Evolutionary conservation across 1,140 invertebrate species (phyloP).

Genomic region (Aphaenogaster rudis): DNA sequence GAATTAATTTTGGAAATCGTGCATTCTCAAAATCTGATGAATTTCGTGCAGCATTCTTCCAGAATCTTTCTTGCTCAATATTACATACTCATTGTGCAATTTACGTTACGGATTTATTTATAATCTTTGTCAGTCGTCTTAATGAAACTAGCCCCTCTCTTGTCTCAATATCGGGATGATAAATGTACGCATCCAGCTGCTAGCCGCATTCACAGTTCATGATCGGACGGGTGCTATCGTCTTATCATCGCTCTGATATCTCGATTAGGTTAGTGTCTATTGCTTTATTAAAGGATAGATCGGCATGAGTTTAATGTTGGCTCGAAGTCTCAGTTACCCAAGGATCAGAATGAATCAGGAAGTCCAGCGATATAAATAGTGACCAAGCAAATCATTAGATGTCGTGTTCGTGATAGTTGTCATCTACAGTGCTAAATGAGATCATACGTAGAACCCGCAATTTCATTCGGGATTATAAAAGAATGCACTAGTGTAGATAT

Average conservation of each 20-base stretch:
- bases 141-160: neutral
- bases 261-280: neutral
- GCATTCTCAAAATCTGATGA: neutral
- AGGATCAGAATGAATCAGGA: conserved; percentile 32
- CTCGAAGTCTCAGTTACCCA: neutral
- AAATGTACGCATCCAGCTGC: neutral
- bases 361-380: neutral
- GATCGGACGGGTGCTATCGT: too few relatives aligned
- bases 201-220: neutral
- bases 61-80: neutral
- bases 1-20: conserved; percentile 34
- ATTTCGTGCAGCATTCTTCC: neutral
- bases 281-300: neutral
- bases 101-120: neutral
- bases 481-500: conserved; percentile 24
- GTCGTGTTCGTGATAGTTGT: conserved; percentile 3
- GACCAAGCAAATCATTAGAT: neutral
- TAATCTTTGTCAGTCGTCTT: neutral
- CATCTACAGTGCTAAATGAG: neutral
- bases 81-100: neutral
- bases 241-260: neutral
- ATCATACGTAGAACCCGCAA: neutral
- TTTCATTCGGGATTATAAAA: conserved; percentile 55
- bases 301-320: neutral
- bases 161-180: neutral